Percentiles rank a stretch among this genome's conserved stretches.
phyloP scores from a whole-genome alignment of 2,888 invertebrate species.

The Polia nebulosa region DNA sequence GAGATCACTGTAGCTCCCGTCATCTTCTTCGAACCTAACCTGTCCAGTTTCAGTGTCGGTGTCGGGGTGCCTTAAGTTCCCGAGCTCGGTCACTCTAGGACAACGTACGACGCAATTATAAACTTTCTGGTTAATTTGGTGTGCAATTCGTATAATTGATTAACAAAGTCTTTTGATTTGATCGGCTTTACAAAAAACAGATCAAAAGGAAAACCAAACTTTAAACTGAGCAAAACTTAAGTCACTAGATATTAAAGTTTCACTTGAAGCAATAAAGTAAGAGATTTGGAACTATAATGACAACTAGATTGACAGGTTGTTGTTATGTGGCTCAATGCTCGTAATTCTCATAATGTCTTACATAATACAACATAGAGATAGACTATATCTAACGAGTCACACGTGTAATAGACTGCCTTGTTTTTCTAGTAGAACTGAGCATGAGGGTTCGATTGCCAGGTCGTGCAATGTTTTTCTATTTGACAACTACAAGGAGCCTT shows the following conservation, averaged over 20 bases:
- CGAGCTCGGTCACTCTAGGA: no score
- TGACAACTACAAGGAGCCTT: no score
- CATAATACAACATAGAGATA: conserved; percentile 1
- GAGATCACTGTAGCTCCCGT: no score
- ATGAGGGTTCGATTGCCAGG: neutral
- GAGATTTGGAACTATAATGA: conserved; percentile 4
- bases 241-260: neutral
- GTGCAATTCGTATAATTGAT: no score
- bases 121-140: no score
- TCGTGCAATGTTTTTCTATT: neutral
- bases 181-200: no score
- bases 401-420: neutral
- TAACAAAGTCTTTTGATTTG: no score
- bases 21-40: no score
- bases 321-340: neutral
- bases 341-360: conserved; percentile 11
- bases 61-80: no score
- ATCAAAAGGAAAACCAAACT: no score
- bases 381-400: neutral
- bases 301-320: conserved; percentile 6
- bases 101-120: no score
- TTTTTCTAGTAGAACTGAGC: neutral
- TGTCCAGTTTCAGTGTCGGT: no score
- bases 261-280: conserved; percentile 11
- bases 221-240: neutral